A percentile compares a stretch with the other conserved stretches of the same genome.
Conservation (phyloP, 2,113 vertebrate genomes). For the Poeciliopsis retropinna region DNA sequence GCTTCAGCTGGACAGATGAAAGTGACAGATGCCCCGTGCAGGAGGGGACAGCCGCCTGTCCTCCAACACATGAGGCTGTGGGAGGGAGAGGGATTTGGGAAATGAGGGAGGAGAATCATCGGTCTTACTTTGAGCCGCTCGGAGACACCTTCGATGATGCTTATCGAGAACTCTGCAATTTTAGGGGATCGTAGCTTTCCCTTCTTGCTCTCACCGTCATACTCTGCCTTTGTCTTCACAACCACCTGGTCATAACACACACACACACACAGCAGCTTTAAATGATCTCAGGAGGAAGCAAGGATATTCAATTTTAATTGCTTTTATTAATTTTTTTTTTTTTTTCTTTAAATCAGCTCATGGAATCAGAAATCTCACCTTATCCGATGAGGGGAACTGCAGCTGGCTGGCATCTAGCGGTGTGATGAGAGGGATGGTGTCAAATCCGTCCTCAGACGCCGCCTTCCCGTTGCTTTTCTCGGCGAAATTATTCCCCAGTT, state of each 20-base stretch:
- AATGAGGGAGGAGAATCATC: neutral
- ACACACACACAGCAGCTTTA: slow-evolving; percentile 4
- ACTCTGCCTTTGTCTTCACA: slow-evolving; percentile 95
- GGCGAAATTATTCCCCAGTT: slow-evolving; percentile 92
- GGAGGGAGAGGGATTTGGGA: slow-evolving; percentile 10
- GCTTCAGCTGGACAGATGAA: neutral
- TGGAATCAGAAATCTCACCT: slow-evolving; percentile 77
- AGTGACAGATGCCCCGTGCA: slow-evolving; percentile 28
- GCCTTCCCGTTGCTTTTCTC: slow-evolving; percentile 88
- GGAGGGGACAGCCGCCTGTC: slow-evolving; percentile 21
- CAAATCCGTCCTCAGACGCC: slow-evolving; percentile 91
- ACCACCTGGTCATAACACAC: slow-evolving; percentile 83
- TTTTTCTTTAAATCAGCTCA: neutral
- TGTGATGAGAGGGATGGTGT: slow-evolving; percentile 95
- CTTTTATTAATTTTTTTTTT: neutral
- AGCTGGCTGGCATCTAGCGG: slow-evolving; percentile 95
- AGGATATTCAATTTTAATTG: neutral
- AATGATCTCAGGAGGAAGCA: neutral
- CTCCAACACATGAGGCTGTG: slow-evolving; percentile 12
- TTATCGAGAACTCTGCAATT: slow-evolving; percentile 94
- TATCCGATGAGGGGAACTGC: slow-evolving; percentile 92
- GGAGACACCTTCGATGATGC: slow-evolving; percentile 91
- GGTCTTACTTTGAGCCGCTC: slow-evolving; percentile 93
- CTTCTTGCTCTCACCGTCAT: slow-evolving; percentile 90
- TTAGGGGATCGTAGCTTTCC: slow-evolving; percentile 88